These are phyloP conservation scores for Augochlorella aurata DNA, from an alignment of 2,888 invertebrate genomes.

Conservation along the genomic window DNA sequence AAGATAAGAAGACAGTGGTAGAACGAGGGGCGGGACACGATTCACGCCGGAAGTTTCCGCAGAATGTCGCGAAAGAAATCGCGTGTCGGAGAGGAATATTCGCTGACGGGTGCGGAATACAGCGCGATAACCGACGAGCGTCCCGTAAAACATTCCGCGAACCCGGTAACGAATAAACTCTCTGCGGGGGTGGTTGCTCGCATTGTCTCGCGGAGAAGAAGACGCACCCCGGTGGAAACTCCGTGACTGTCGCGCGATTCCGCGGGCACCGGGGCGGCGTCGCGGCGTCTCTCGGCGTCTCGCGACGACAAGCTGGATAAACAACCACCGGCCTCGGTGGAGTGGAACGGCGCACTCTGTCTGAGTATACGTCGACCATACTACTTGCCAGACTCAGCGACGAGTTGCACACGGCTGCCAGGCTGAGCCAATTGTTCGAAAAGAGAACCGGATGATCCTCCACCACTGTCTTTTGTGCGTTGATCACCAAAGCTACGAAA, in stretches of 20 bases:
- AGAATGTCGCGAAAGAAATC: conserved; percentile 9
- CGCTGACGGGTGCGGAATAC: not conserved
- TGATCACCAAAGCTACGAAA: too few relatives aligned
- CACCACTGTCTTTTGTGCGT: not conserved
- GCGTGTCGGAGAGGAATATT: conserved; percentile 16
- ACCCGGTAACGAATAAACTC: conserved; percentile 29
- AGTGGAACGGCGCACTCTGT: conserved; percentile 30
- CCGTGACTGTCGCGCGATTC: conserved; percentile 49
- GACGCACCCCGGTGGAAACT: conserved; percentile 50
- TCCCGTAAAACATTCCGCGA: conserved; percentile 11
- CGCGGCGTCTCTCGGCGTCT: conserved; percentile 23
- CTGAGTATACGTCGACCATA: conserved; percentile 49
- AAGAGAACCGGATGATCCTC: not conserved
- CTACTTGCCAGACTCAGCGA: conserved; percentile 31
- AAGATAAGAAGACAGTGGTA: not conserved
- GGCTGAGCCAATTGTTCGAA: not conserved
- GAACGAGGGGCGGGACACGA: not conserved
- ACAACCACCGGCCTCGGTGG: conserved; percentile 39
- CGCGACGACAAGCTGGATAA: conserved; percentile 54
- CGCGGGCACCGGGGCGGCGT: not conserved
- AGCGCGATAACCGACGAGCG: conserved; percentile 32
- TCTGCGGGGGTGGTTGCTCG: conserved; percentile 19
- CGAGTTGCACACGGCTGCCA: conserved; percentile 6
- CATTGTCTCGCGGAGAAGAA: conserved; percentile 52
- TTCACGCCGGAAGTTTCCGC: not conserved